Base-by-base conservation (phyloP, 1,140 invertebrate species). In the Asbolus verrucosus region DNA sequence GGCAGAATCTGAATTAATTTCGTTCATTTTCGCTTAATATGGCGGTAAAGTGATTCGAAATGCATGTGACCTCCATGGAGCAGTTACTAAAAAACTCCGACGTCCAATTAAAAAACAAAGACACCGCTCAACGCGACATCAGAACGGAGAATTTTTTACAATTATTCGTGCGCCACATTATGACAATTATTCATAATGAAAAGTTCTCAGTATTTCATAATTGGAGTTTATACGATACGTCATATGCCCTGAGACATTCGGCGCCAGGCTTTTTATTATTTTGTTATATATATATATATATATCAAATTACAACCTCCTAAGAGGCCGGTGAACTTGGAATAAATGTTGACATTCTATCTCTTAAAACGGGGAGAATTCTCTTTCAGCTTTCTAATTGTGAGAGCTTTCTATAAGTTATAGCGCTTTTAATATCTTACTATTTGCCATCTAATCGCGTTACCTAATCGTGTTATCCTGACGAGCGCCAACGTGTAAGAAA, bases 251-350 rank as follows among this genome's bases (percentile, higher is more conserved):
- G 43, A 18, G 43, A 24, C 46, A 54, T 54, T 54, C 21, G 46
- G 46, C 46, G 46, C 46, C 46, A 54, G 11, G 11, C 46, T 54
- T 54, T 54, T 54, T 24, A 54, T 54, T 11, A 24, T 27, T 54
- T 54, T 27, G 24, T 54, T 54, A 2, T 54, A n/a, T n/a, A n/a
- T n/a, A n/a, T n/a, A n/a, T n/a, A n/a, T n/a, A n/a, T n/a, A 54
- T 54, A 54, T 54, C 46, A 54, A 54, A 54, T 54, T 54, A 54
- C 46, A 54, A 54, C 27, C 46, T 54, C 6, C 21, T n/a, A 2
- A 11, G 46, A 27, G 46, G 46, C 21, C 46, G 46, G 19, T 54
- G 46, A 54, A 54, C 46, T 54, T 54, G 46, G 11, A 54, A 54
- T 14, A 27, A 27, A 54, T 18, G 19, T 54, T 54, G 46, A 54